A percentile compares a stretch with the other conserved stretches of the same genome.
Conservation (phyloP, 2,797 vertebrate species). For the Ptychobarbus kaznakovi region DNA sequence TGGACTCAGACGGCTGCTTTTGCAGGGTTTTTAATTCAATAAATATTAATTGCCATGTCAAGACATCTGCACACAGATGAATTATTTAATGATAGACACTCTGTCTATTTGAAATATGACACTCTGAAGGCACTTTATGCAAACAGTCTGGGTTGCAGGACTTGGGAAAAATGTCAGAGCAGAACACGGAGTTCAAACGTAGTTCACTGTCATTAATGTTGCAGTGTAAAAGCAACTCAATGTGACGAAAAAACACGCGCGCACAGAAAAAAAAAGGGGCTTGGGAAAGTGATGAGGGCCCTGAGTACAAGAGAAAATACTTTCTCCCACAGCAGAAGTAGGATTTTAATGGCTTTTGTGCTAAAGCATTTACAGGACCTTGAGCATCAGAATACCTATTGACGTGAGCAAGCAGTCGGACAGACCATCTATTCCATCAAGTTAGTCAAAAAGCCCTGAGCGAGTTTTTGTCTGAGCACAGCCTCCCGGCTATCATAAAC, state of each 20-base stretch:
- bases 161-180: slow-evolving; percentile 47
- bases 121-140: slow-evolving; percentile 59
- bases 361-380: slow-evolving; percentile 33
- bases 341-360: slow-evolving; percentile 39
- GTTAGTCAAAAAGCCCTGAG: slow-evolving; percentile 56
- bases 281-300: slow-evolving; percentile 36
- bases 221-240: slow-evolving; percentile 57
- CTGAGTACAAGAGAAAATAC: slow-evolving; percentile 43
- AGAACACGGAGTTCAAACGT: slow-evolving; percentile 54
- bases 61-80: slow-evolving; percentile 61
- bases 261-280: background rate
- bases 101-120: slow-evolving; percentile 62
- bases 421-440: slow-evolving; percentile 54
- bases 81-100: slow-evolving; percentile 63
- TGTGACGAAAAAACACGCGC: slow-evolving; percentile 2
- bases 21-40: slow-evolving; percentile 57
- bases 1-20: slow-evolving; percentile 37
- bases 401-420: slow-evolving; percentile 35
- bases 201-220: slow-evolving; percentile 63
- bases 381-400: slow-evolving; percentile 42
- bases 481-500: slow-evolving; percentile 55
- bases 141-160: slow-evolving; percentile 54
- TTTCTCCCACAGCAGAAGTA: slow-evolving; percentile 23
- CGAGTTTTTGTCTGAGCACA: slow-evolving; percentile 42
- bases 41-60: slow-evolving; percentile 66